Percentiles rank a stretch among this genome's conserved stretches.
These are phyloP conservation scores for Distichodus sexfasciatus DNA, from an alignment of 2,797 vertebrate genomes.

Conservation along the genomic window DNA sequence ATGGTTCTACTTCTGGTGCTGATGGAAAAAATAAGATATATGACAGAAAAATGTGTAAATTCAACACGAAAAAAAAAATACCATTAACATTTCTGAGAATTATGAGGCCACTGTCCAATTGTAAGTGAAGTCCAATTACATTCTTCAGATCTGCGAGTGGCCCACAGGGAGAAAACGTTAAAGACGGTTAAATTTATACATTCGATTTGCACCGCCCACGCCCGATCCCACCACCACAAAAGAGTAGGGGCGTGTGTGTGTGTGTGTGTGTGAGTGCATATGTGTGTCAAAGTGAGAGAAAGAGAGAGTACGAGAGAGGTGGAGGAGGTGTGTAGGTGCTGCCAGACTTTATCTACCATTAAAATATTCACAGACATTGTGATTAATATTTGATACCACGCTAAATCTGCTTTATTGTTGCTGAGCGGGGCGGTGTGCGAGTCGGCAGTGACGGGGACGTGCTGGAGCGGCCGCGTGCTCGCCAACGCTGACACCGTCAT, in stretches of 20 bases:
- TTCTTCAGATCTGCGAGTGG: background rate
- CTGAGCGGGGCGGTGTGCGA: slow-evolving; percentile 35
- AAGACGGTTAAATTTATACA: slow-evolving; percentile 32
- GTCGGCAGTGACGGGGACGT: slow-evolving; percentile 24
- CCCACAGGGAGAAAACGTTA: slow-evolving; percentile 26
- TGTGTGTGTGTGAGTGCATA: background rate
- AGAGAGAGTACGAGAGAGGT: no score
- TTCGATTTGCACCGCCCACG: slow-evolving; percentile 48
- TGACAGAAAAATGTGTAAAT: no score
- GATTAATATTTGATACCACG: slow-evolving; percentile 52
- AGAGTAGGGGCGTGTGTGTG: background rate
- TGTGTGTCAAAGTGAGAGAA: background rate
- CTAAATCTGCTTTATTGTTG: slow-evolving; percentile 49
- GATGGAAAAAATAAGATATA: no score
- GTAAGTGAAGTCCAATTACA: slow-evolving; percentile 13
- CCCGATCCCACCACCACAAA: background rate
- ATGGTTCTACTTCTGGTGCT: no score
- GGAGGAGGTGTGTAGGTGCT: background rate
- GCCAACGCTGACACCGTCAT: slow-evolving; percentile 30
- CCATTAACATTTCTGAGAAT: no score
- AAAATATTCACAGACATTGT: slow-evolving; percentile 48
- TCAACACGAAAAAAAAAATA: no score
- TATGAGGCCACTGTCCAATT: background rate
- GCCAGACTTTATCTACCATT: slow-evolving; percentile 28
- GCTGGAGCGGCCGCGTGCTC: background rate